These are phyloP conservation scores for Geotrupes spiniger DNA, from an alignment of 2,888 invertebrate species.

Conservation along the genomic window DNA sequence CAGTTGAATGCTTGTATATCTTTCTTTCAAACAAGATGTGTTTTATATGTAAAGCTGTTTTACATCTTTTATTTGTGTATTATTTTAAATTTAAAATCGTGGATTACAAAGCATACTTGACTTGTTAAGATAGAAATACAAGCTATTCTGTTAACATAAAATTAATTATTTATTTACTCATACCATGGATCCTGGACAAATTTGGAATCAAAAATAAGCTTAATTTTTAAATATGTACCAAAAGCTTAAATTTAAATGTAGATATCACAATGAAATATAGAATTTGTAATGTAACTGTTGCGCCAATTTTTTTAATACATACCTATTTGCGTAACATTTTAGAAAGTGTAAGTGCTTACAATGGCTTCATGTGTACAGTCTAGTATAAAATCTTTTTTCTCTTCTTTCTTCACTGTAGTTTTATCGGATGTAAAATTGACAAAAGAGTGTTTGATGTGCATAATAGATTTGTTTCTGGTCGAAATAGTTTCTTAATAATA, in stretches of 20 bases:
- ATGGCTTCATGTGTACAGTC: conserved; percentile 42
- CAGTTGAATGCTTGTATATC: conserved; percentile 37
- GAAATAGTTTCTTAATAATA: conserved; percentile 12
- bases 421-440: conserved; percentile 26
- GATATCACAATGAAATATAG: conserved; percentile 31
- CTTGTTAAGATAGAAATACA: conserved; percentile 39
- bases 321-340: conserved; percentile 27
- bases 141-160: conserved; percentile 31
- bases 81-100: conserved; percentile 45
- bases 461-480: conserved; percentile 27
- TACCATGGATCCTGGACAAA: conserved; percentile 11
- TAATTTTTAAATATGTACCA: conserved; percentile 18
- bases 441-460: conserved; percentile 41
- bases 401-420: conserved; percentile 26
- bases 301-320: conserved; percentile 22
- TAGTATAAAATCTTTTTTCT: conserved; percentile 29
- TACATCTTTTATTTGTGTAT: conserved; percentile 26
- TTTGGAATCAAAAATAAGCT: conserved; percentile 16
- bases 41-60: conserved; percentile 31
- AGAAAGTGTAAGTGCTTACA: conserved; percentile 31
- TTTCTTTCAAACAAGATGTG: conserved; percentile 41
- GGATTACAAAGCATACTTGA: conserved; percentile 40
- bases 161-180: conserved; percentile 7
- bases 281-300: conserved; percentile 31
- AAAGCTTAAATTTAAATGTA: conserved; percentile 33